These are phyloP conservation scores for Agonopterix heracliana DNA, from an alignment of 2,888 invertebrate species.

Conservation along the genomic window DNA sequence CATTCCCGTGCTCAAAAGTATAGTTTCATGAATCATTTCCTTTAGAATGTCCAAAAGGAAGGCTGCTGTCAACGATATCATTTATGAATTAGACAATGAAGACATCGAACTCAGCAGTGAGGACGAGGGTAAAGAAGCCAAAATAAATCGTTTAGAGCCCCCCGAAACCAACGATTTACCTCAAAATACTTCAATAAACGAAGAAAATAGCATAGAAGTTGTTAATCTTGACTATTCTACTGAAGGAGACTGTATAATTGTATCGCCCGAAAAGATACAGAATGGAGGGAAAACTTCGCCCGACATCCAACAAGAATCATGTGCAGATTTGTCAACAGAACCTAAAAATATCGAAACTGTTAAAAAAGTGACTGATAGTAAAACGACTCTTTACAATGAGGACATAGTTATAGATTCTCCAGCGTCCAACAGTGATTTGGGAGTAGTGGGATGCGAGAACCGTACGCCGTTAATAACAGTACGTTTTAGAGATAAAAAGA, in stretches of 20 bases:
- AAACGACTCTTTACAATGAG: conserved; percentile 46
- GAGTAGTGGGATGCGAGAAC: conserved; percentile 57
- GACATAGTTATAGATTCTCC: conserved; percentile 57
- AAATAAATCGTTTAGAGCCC: conserved; percentile 41
- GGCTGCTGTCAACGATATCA: conserved; percentile 60
- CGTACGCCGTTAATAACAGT: conserved; percentile 60
- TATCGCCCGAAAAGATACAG: conserved; percentile 19
- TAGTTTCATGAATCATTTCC: conserved; percentile 8
- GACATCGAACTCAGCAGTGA: conserved; percentile 65
- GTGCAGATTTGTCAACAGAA: neutral
- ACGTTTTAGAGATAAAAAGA: conserved; percentile 56
- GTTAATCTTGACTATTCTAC: conserved; percentile 21
- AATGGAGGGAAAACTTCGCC: conserved; percentile 64
- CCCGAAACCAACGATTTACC: conserved; percentile 18
- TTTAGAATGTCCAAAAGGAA: conserved; percentile 62
- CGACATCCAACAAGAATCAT: conserved; percentile 1
- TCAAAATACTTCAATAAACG: conserved; percentile 19
- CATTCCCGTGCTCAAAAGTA: conserved; percentile 1
- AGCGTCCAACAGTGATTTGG: conserved; percentile 43
- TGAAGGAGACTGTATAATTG: conserved; percentile 23
- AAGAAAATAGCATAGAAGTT: conserved; percentile 28
- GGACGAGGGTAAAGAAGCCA: conserved; percentile 56
- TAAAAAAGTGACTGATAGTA: conserved; percentile 10
- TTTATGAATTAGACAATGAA: conserved; percentile 70
- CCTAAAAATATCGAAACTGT: neutral